These are phyloP conservation scores for Dicyrtoma fusca DNA, from an alignment of 2,888 invertebrate species.

Conservation along the genomic window DNA sequence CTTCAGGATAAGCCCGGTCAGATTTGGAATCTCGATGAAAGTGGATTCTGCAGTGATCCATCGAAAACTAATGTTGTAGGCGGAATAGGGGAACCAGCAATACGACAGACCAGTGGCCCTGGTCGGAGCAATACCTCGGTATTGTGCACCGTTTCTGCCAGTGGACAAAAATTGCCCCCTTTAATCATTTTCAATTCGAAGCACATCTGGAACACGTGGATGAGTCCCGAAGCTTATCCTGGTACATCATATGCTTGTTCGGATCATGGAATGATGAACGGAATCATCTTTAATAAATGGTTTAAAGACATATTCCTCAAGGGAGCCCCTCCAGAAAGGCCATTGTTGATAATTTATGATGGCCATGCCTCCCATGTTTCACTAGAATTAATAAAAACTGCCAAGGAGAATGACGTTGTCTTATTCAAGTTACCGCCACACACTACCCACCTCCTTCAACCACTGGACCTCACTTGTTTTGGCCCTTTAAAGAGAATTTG, in stretches of 20 bases:
- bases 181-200: no score
- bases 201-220: no score
- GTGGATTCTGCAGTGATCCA: constrained; percentile 49
- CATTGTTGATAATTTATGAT: constrained; percentile 25
- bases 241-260: neutral
- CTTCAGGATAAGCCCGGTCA: constrained; percentile 42
- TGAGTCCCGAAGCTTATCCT: no score
- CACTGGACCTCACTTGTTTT: constrained; percentile 34
- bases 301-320: constrained; percentile 1
- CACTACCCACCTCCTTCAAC: constrained; percentile 36
- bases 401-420: neutral
- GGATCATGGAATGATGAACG: neutral
- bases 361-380: constrained; percentile 16
- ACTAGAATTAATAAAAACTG: neutral
- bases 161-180: neutral
- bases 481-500: constrained; percentile 5
- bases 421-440: constrained; percentile 32
- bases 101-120: constrained; percentile 58
- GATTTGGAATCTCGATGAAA: constrained; percentile 55
- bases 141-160: neutral
- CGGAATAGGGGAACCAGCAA: constrained; percentile 57
- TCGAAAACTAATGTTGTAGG: no score
- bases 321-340: neutral
- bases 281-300: constrained; percentile 7
- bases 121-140: constrained; percentile 57